phyloP scores from a whole-genome alignment of 2,888 invertebrate genomes.

The Blastobasis adustella region DNA sequence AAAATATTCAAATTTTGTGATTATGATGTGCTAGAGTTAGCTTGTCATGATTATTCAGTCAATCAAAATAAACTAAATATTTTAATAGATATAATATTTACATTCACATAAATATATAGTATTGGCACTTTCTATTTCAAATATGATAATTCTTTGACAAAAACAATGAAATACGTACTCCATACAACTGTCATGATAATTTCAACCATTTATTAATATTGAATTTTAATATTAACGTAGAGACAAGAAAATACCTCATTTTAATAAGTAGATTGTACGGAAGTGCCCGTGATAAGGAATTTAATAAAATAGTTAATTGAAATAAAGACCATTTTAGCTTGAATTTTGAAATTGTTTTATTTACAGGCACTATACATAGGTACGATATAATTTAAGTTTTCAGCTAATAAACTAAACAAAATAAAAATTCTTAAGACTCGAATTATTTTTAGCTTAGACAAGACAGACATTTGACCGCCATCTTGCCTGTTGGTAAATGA shows the following conservation, averaged over 20 bases:
- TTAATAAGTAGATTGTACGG: background rate
- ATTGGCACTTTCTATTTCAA: background rate
- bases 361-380: background rate
- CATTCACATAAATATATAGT: background rate
- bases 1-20: too few species aligned
- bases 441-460: too few species aligned
- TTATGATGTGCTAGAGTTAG: too few species aligned
- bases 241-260: too few species aligned
- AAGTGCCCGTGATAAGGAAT: background rate
- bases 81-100: background rate
- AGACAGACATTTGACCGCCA: too few species aligned
- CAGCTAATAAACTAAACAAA: background rate
- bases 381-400: background rate
- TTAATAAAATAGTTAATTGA: conserved; percentile 9
- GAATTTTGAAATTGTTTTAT: conserved; percentile 22
- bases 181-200: too few species aligned
- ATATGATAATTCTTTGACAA: background rate
- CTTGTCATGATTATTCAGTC: too few species aligned
- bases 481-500: too few species aligned
- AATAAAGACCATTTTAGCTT: conserved; percentile 44
- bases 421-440: background rate
- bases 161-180: background rate
- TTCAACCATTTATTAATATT: too few species aligned
- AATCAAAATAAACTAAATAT: background rate
- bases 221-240: too few species aligned